Evolutionary conservation across 2,113 vertebrate species (phyloP).

Genomic region (Etia nguti): DNA sequence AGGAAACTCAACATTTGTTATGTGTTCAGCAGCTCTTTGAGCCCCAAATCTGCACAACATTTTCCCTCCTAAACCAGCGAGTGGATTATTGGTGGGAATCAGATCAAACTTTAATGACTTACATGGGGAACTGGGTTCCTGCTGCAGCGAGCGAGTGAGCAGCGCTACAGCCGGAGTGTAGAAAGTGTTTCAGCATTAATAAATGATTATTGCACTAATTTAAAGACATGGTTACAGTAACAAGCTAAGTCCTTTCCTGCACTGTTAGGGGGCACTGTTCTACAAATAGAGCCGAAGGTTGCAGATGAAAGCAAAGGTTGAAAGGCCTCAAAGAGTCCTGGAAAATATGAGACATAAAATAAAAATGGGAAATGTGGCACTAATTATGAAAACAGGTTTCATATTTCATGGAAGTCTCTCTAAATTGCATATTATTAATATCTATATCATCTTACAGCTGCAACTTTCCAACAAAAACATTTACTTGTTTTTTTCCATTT

Average conservation of each 20-base stretch:
- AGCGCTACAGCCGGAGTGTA: neutral
- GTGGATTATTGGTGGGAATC: neutral
- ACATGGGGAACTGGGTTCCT: neutral
- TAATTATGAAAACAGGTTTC: neutral
- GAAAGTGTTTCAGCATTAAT: neutral
- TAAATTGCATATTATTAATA: no score
- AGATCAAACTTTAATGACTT: neutral
- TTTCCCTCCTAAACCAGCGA: neutral
- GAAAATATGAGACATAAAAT: neutral
- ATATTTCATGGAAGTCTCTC: no score
- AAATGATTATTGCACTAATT: neutral
- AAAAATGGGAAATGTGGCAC: neutral
- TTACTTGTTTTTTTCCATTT: no score
- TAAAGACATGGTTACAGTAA: neutral
- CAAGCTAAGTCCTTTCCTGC: neutral
- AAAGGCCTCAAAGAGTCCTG: fast-evolving
- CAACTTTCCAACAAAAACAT: no score
- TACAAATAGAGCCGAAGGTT: fast-evolving
- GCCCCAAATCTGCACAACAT: neutral
- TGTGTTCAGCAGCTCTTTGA: neutral
- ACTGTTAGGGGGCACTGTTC: neutral
- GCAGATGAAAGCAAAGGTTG: neutral
- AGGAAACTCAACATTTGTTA: neutral
- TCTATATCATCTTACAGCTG: no score
- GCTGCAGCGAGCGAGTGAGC: neutral